Conservation (phyloP, 2,888 invertebrate species). For the Melipona bicolor region DNA sequence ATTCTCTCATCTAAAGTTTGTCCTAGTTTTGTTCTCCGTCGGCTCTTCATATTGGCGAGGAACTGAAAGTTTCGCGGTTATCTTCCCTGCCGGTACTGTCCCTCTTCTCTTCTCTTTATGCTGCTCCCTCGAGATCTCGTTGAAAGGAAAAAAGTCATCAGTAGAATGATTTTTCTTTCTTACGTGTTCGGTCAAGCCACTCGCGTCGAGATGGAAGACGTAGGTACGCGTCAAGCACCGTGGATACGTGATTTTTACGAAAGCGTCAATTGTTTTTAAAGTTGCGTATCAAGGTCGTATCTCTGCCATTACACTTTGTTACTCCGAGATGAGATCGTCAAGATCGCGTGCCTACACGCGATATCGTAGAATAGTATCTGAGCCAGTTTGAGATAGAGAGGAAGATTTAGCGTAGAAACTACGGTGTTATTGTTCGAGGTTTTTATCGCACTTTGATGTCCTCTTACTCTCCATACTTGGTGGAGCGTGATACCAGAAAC, state of each 20-base stretch:
- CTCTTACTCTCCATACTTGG: conserved; percentile 14
- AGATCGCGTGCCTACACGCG: conserved; percentile 19
- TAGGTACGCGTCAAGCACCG: background rate
- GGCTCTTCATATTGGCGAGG: conserved; percentile 48
- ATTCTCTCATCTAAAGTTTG: conserved; percentile 63
- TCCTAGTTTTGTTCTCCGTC: conserved; percentile 52
- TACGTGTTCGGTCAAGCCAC: background rate
- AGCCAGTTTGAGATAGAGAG: conserved; percentile 27
- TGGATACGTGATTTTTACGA: conserved; percentile 42
- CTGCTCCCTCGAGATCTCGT: conserved; percentile 20
- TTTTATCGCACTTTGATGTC: conserved; percentile 32
- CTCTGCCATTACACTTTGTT: conserved; percentile 33
- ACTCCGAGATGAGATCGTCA: conserved; percentile 39
- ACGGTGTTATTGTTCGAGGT: conserved; percentile 6
- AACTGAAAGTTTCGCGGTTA: conserved; percentile 63
- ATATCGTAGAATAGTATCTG: conserved; percentile 43
- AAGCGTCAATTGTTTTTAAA: conserved; percentile 52
- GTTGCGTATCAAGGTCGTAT: conserved; percentile 8
- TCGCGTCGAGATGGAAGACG: conserved; percentile 1
- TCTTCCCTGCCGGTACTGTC: conserved; percentile 17
- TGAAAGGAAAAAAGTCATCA: conserved; percentile 34
- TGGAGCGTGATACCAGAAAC: conserved; percentile 12
- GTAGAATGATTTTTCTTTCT: conserved; percentile 19
- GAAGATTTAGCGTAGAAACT: conserved; percentile 19
- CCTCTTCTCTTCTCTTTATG: conserved; percentile 9